Evolutionary conservation across 53 echinoderm and acorn worm genomes (phyloP).

Genomic region (Glandiceps talaboti): DNA sequence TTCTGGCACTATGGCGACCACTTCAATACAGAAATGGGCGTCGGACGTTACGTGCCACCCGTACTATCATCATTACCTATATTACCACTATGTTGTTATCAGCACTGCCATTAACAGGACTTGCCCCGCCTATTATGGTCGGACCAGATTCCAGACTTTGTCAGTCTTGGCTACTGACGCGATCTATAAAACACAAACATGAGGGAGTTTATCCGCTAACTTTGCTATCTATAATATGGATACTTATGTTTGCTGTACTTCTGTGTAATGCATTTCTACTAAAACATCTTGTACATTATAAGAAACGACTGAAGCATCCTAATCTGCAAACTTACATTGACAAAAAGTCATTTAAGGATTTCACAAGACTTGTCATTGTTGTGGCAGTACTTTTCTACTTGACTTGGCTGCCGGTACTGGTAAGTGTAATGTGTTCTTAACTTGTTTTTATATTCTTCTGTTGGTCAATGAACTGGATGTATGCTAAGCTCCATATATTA

Average conservation of each 20-base stretch:
- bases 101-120: slow-evolving; percentile 61
- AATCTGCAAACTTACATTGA: slow-evolving; percentile 36
- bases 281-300: neutral
- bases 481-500: no score
- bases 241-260: neutral
- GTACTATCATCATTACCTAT: slow-evolving; percentile 53
- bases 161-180: slow-evolving; percentile 74
- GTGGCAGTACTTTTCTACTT: slow-evolving; percentile 85
- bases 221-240: neutral
- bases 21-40: slow-evolving; percentile 74
- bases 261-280: neutral
- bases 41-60: slow-evolving; percentile 33
- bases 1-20: slow-evolving; percentile 65
- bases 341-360: slow-evolving; percentile 55
- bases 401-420: slow-evolving; percentile 93
- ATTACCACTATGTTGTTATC: slow-evolving; percentile 55
- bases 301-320: neutral
- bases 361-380: slow-evolving; percentile 74
- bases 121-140: slow-evolving; percentile 63
- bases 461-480: no score
- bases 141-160: slow-evolving; percentile 31
- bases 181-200: slow-evolving; percentile 52
- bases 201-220: slow-evolving; percentile 6
- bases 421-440: no score
- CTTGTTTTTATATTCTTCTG: no score